Percentiles rank a stretch among this genome's conserved stretches.
Evolutionary conservation across 2,113 vertebrate genomes (phyloP).

Genomic region (Eretmochelys imbricata): DNA sequence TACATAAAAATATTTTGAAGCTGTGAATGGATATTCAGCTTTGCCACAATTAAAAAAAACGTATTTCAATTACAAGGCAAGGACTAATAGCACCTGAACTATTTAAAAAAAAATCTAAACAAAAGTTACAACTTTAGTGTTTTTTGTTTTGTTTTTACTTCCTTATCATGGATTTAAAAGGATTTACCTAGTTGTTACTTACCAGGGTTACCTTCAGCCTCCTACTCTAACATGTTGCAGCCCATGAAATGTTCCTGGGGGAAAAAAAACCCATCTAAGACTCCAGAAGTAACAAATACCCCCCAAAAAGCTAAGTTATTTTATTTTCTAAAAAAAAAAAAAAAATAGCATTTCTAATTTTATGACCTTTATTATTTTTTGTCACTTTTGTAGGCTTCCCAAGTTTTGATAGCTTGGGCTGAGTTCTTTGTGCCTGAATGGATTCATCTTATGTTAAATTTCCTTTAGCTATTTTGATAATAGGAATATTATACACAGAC

Average conservation of each 20-base stretch:
- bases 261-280: background rate
- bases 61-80: background rate
- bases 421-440: background rate
- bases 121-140: background rate
- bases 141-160: background rate
- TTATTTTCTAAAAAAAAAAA: background rate
- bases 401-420: background rate
- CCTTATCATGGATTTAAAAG: background rate
- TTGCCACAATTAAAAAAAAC: background rate
- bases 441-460: background rate
- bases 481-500: background rate
- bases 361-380: background rate
- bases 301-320: background rate
- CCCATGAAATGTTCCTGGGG: background rate
- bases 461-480: background rate
- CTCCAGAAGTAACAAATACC: background rate
- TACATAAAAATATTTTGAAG: background rate
- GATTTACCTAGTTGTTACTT: background rate
- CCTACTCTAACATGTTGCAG: rapidly evolving
- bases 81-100: background rate
- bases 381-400: background rate
- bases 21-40: background rate
- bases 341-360: background rate
- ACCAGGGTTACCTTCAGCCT: background rate
- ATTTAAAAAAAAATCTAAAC: background rate